Evolutionary conservation across 2,113 vertebrate genomes (phyloP), one percentile per base, ranked within the genome.

Genomic region (Procavia capensis): DNA sequence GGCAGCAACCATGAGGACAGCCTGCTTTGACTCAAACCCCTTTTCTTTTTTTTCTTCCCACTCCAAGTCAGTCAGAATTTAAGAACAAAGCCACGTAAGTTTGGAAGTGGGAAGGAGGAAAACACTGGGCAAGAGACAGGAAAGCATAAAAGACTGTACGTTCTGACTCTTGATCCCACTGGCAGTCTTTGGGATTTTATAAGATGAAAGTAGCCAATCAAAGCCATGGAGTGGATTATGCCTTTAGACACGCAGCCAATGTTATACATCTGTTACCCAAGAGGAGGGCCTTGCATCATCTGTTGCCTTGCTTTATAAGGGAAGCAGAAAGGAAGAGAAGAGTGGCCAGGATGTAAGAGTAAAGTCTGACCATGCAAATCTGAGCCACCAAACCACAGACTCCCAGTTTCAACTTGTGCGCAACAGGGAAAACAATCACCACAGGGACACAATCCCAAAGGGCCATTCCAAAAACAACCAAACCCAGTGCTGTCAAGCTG

Each of bases 361-460:
- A 47, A n/a, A 6, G 4, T 34, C 39, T 72, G 50, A 14, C n/a
- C 24, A 6, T 8, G 20, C 31, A 7, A 74, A 54, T 39, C 68
- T n/a, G 29, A 50, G 68, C 76, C 41, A 3, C 45, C 17, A 24
- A 66, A 50, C 57, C 14, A 8, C 4, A 0, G 10, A 34, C 25
- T 41, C 31, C 47, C 36, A 22, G 24, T 43, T 70, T 79, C 4
- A 7, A 22, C 47, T 24, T 76, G 8, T 20, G 8, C 45, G 17
- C 36, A 34, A 59, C 0, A 22, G 72, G 10, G 59, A 34, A 7
- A 14, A 57, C n/a, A 22, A 47, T 31, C 29, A 45, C 7, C 41
- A 68, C 63, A 54, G n/a, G 29, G 13, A 4, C 9, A 9, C n/a
- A 19, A 24, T 20, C 9, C 9, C 27, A 0, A 0, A 3, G 25